A percentile compares a stretch with the other conserved stretches of the same genome.
phyloP scores from a whole-genome alignment of 2,113 vertebrate genomes.

The Apus apus region DNA sequence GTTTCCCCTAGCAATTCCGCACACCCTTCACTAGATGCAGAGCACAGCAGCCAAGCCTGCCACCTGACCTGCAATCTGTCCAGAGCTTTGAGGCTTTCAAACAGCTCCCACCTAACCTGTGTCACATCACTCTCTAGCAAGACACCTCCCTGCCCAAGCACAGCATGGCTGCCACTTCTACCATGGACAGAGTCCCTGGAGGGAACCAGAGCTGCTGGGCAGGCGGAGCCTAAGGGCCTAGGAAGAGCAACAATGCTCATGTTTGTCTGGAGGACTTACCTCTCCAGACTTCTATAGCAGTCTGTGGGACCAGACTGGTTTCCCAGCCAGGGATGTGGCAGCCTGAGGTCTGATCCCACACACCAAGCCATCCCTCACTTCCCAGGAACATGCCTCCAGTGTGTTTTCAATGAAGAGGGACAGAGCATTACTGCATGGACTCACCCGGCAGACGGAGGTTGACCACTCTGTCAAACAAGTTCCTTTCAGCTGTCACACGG shows the following conservation, averaged over 20 bases:
- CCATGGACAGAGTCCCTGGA: not conserved
- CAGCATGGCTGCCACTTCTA: not conserved
- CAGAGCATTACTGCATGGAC: not conserved
- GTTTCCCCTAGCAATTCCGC: not conserved
- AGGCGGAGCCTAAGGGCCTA: not conserved
- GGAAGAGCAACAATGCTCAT: not conserved
- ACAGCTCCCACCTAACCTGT: not conserved
- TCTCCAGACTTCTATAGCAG: not conserved
- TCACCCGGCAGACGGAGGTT: slow-evolving; percentile 84
- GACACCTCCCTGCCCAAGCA: not conserved
- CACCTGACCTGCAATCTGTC: not conserved
- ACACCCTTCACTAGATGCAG: not conserved
- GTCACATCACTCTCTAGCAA: not conserved
- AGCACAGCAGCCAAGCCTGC: not conserved
- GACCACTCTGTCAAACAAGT: slow-evolving; percentile 90
- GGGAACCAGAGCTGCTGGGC: not conserved
- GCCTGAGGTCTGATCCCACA: not conserved
- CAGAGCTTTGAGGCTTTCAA: not conserved
- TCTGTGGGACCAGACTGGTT: not conserved
- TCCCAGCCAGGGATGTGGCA: not conserved
- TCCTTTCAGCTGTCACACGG: slow-evolving; percentile 88
- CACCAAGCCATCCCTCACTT: not conserved
- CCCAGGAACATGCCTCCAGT: not conserved
- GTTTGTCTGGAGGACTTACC: not conserved
- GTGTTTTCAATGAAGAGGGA: accelerated